Percentiles rank a stretch among this genome's conserved stretches.
Conservation (phyloP, 2,797 vertebrate genomes). For the Squalus acanthias region DNA sequence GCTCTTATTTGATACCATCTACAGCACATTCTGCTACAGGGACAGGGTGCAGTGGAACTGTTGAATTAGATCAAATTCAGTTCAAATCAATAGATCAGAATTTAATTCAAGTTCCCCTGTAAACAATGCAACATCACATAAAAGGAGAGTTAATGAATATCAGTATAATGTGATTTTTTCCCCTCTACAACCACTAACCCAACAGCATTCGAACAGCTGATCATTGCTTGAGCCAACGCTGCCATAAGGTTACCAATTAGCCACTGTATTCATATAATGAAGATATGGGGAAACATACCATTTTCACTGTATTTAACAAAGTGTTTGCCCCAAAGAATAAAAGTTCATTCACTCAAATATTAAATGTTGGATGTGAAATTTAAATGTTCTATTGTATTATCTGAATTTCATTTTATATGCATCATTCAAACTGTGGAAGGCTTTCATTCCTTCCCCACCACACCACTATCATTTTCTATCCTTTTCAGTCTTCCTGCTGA, state of each 20-base stretch:
- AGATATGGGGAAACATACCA: not conserved
- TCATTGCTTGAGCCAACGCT: not conserved
- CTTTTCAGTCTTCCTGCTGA: not conserved
- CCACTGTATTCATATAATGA: not conserved
- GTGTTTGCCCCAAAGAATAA: not conserved
- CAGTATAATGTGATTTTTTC: not conserved
- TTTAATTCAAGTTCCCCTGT: not conserved
- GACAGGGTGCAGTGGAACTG: not conserved
- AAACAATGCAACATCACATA: not conserved
- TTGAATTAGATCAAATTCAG: not conserved
- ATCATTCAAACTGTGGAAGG: not conserved
- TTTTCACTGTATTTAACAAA: not conserved
- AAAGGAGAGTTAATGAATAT: not conserved
- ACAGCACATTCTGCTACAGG: not conserved
- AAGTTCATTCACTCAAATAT: not conserved
- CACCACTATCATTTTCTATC: not conserved
- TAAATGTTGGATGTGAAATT: not conserved
- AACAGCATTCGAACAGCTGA: not conserved
- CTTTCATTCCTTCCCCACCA: not conserved
- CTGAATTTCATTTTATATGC: not conserved
- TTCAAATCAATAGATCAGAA: conserved; percentile 9
- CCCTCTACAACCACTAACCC: not conserved
- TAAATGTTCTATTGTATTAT: not conserved
- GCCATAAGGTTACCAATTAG: conserved; percentile 12
- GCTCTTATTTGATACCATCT: not conserved